Evolutionary conservation across 2,888 invertebrate genomes (phyloP), one percentile per base, ranked within the genome.

Genomic region (Desoria tigrina): DNA sequence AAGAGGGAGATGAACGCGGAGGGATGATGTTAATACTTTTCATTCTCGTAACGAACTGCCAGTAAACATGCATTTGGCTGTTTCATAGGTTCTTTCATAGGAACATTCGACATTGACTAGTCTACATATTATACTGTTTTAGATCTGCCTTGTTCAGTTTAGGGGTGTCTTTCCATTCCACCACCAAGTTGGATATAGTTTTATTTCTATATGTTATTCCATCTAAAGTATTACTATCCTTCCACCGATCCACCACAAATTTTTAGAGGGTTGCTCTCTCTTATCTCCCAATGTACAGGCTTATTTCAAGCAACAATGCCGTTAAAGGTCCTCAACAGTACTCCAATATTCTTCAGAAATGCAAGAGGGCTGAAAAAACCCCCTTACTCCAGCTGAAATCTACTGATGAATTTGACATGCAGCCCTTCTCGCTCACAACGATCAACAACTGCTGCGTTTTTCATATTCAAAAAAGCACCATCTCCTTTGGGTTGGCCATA

Each of bases 1-100:
- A 24, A 42, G 53, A 23, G 56, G 37, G 50, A 37, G 56, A 51
- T 32, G 32, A 32, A 32, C 32, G 11, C 32, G 32, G 11, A 32
- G 32, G 32, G 32, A 32, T 50, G 55, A 42, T 62, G 56, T 63
- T 57, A 49, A 50, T 57, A 42, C 57, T 32, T 27, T 23, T 49
- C 57, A 59, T 59, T 64, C 64, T 59, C 21, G 59, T 53, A 64
- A 54, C 45, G 57, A 57, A 63, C 63, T 63, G 32, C 63, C 45
- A 61, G 51, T 51, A 7, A 51, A 51, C 51, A 23, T 45, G 45
- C 45, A 45, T 21, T 45, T 45, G 4, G 45, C n/a, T n/a, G n/a
- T n/a, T n/a, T n/a, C n/a, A n/a, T n/a, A n/a, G n/a, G n/a, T n/a
- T 45, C 45, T 6, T 45, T 45, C 45, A 45, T 45, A 16, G 45